Percentiles rank a stretch among this genome's conserved stretches.
Conservation (phyloP, 92 coral and sea anemone genomes). For the Epizoanthus fatuus region DNA sequence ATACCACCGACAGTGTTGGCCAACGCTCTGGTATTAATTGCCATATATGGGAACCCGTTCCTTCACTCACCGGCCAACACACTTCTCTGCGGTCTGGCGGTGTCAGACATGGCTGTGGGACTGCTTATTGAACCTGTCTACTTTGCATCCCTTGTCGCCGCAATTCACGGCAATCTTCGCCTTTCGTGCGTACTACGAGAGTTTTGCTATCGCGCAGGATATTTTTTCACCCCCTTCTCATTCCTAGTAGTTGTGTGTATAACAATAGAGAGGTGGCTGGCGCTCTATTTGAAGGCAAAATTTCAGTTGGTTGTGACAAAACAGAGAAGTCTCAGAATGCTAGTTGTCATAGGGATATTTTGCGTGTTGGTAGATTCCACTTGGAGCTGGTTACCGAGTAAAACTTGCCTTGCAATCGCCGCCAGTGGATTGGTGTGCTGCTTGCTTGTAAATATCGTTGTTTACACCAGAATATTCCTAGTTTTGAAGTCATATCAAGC, state of each 20-base stretch:
- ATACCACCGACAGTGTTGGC: slow-evolving; percentile 17
- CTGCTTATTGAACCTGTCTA: slow-evolving; percentile 14
- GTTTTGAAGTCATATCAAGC: slow-evolving; percentile 23
- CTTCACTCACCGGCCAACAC: slow-evolving; percentile 34
- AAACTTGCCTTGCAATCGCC: slow-evolving; percentile 17
- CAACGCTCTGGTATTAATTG: slow-evolving; percentile 29
- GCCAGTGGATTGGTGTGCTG: slow-evolving; percentile 1
- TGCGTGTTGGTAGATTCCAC: slow-evolving; percentile 35
- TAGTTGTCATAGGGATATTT: not conserved
- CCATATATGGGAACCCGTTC: slow-evolving; percentile 21
- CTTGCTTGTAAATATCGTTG: not conserved
- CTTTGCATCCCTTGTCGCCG: slow-evolving; percentile 13
- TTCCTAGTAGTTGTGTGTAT: slow-evolving; percentile 33
- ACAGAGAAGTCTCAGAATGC: slow-evolving; percentile 7
- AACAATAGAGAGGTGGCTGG: slow-evolving; percentile 24
- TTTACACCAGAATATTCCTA: slow-evolving; percentile 36
- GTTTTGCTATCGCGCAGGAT: slow-evolving; percentile 35
- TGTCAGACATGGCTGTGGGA: slow-evolving; percentile 26
- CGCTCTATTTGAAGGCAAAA: slow-evolving; percentile 10
- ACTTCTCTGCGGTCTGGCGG: slow-evolving; percentile 23
- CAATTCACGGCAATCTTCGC: slow-evolving; percentile 6
- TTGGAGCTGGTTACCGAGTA: slow-evolving; percentile 33
- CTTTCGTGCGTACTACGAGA: slow-evolving; percentile 32
- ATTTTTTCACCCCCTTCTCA: slow-evolving; percentile 28
- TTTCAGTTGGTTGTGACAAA: slow-evolving; percentile 27